These are phyloP conservation scores for Lamellibrachia satsuma DNA, from an alignment of 2,888 invertebrate species.

Conservation along the genomic window DNA sequence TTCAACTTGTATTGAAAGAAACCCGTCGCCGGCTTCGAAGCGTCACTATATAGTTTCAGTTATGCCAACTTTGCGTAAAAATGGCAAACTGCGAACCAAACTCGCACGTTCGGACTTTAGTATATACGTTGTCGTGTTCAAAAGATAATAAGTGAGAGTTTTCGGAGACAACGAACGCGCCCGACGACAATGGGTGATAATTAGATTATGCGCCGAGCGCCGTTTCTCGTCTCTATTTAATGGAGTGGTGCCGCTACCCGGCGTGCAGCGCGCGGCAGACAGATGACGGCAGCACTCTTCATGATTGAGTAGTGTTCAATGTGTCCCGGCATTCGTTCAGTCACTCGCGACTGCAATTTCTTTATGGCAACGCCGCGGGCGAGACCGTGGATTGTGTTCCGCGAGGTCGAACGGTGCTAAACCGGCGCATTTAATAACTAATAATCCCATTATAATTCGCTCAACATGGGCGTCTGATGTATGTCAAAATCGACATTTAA, in stretches of 20 bases:
- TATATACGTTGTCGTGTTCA: not conserved
- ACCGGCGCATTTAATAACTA: not conserved
- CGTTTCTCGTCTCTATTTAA: constrained; percentile 17
- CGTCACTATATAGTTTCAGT: not conserved
- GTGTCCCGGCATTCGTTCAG: not conserved
- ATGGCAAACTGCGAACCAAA: not conserved
- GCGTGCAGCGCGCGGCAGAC: not conserved
- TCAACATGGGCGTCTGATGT: not conserved
- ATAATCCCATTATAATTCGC: not conserved
- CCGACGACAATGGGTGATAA: constrained; percentile 17
- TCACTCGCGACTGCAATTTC: not conserved
- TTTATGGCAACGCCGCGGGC: not conserved
- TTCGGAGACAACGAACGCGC: not conserved
- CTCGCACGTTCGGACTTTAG: not conserved
- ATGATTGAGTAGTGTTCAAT: not conserved
- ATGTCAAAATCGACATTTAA: not conserved
- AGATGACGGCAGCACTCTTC: not conserved
- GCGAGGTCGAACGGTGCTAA: not conserved
- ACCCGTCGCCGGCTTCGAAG: not conserved
- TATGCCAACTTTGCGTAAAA: not conserved
- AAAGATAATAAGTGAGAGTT: not conserved
- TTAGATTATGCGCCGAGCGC: constrained; percentile 12
- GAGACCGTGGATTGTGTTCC: not conserved
- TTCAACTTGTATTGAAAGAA: not conserved
- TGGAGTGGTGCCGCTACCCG: not conserved